Conservation (phyloP, 1,140 invertebrate genomes). For the Matsumurasca onukii region DNA sequence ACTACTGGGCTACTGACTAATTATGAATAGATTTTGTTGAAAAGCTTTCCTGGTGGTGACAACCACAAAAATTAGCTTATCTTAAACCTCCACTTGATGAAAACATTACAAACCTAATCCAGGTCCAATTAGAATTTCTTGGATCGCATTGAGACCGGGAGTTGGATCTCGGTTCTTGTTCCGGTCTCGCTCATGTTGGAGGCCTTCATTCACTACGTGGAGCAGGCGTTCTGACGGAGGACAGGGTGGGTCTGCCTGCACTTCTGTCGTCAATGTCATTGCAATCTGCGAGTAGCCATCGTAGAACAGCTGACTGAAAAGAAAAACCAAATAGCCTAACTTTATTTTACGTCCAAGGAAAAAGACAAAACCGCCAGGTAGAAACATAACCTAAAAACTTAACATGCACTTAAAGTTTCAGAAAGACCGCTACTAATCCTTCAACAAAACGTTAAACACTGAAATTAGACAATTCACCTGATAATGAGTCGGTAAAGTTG, state of each 20-base stretch:
- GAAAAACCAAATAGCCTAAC: conserved; percentile 37
- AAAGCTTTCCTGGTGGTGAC: too few relatives aligned
- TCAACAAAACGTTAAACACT: conserved; percentile 30
- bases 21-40: too few relatives aligned
- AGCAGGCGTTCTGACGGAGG: conserved; percentile 92
- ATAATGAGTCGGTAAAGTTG: conserved; percentile 83
- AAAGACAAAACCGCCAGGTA: not conserved
- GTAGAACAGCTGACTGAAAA: conserved; percentile 82
- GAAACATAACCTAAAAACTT: conserved; percentile 1
- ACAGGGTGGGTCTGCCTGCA: conserved; percentile 88
- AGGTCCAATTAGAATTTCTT: conserved; percentile 72
- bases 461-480: conserved; percentile 58
- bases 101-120: conserved; percentile 69
- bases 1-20: too few relatives aligned
- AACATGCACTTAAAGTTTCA: not conserved
- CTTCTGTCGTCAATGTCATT: conserved; percentile 72
- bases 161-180: conserved; percentile 55
- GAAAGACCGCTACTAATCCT: not conserved
- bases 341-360: not conserved
- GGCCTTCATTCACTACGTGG: conserved; percentile 81
- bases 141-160: conserved; percentile 50
- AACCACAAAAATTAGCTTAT: too few relatives aligned
- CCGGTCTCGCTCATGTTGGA: conserved; percentile 79
- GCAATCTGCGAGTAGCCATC: conserved; percentile 93
- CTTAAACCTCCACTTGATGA: too few relatives aligned